phyloP scores from a whole-genome alignment of 2,113 vertebrate genomes.

The Labeo catla region DNA sequence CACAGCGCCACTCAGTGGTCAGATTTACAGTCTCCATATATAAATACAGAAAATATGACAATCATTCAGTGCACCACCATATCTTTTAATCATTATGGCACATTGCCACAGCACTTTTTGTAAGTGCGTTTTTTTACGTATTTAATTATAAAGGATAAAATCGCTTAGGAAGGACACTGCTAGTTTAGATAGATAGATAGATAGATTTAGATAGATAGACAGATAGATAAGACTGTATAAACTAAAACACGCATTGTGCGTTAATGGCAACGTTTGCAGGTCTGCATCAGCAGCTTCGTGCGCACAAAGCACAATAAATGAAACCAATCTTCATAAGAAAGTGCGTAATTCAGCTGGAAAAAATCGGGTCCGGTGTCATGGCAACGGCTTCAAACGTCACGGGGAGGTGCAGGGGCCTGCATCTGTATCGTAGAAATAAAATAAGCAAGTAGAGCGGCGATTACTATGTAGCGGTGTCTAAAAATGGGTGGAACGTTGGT shows the following conservation, averaged over 20 bases:
- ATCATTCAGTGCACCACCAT: neutral
- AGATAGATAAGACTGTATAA: neutral
- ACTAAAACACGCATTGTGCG: neutral
- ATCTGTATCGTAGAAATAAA: constrained; percentile 31
- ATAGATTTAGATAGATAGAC: neutral
- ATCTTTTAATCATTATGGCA: neutral
- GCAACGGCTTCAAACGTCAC: constrained; percentile 62
- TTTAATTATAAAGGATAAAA: too few species aligned
- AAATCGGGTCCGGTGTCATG: constrained; percentile 50
- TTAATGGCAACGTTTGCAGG: neutral
- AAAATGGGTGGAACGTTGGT: neutral
- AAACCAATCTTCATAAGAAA: constrained; percentile 45
- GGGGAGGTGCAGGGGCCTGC: constrained; percentile 25
- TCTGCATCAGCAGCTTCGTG: constrained; percentile 10
- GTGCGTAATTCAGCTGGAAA: constrained; percentile 52
- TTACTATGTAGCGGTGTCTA: neutral
- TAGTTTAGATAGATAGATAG: neutral
- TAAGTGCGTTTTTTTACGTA: too few species aligned
- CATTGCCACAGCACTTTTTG: too few species aligned
- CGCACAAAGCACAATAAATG: constrained; percentile 22
- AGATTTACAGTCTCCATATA: neutral
- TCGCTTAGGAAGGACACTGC: too few species aligned
- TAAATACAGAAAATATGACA: neutral
- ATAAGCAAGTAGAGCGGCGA: neutral
- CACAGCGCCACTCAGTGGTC: constrained; percentile 25